A percentile compares a stretch with the other conserved stretches of the same genome.
Evolutionary conservation across 2,888 invertebrate species (phyloP).

Genomic region (Melinaea marsaeus): DNA sequence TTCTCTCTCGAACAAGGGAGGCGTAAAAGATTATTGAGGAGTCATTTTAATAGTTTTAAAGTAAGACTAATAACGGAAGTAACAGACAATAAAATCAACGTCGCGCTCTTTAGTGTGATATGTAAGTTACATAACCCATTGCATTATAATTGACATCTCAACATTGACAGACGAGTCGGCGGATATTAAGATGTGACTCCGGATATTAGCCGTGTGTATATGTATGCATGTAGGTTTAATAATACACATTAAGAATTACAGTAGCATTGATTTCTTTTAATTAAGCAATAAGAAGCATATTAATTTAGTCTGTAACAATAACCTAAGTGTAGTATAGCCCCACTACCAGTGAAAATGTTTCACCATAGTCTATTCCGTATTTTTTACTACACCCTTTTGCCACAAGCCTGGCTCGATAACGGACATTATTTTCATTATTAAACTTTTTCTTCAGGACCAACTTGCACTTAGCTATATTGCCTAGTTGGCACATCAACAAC

Average conservation of each 20-base stretch:
- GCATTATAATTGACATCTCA: conserved; percentile 6
- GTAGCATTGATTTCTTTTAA: too few relatives aligned
- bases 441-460: conserved; percentile 26
- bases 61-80: too few relatives aligned
- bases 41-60: too few relatives aligned
- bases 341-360: too few relatives aligned
- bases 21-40: too few relatives aligned
- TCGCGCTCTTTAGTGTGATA: neutral
- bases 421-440: conserved; percentile 23
- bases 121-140: neutral
- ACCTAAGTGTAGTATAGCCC: too few relatives aligned
- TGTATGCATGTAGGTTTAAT: too few relatives aligned
- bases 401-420: conserved; percentile 25
- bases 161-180: conserved; percentile 50
- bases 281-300: too few relatives aligned
- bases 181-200: conserved; percentile 62
- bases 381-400: conserved; percentile 26
- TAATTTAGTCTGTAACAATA: too few relatives aligned
- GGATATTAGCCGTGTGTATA: too few relatives aligned
- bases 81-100: neutral
- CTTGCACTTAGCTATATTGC: conserved; percentile 24
- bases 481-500: conserved; percentile 21
- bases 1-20: too few relatives aligned
- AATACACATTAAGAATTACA: too few relatives aligned
- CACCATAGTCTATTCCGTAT: conserved; percentile 21